phyloP scores from a whole-genome alignment of 2,797 vertebrate species.

The Pipistrellus pygmaeus region DNA sequence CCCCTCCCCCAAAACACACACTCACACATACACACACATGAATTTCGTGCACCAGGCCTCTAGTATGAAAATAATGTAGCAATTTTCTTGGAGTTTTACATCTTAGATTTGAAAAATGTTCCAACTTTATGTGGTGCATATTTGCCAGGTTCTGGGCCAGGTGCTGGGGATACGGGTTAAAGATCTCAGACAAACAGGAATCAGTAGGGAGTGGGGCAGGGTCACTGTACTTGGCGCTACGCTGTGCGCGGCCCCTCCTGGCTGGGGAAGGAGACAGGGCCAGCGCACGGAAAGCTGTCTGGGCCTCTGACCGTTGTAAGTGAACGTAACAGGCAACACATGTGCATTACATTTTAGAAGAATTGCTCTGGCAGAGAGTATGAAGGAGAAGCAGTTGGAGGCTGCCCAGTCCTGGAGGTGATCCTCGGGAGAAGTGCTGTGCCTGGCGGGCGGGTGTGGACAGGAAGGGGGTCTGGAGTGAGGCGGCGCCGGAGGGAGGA shows the following conservation, averaged over 20 bases:
- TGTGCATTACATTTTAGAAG: background rate
- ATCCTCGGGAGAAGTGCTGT: background rate
- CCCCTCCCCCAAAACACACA: too few relatives aligned
- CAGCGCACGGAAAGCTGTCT: background rate
- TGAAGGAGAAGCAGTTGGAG: background rate
- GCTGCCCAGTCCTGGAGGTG: too few relatives aligned
- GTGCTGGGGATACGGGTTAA: background rate
- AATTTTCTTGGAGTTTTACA: background rate
- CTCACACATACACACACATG: too few relatives aligned
- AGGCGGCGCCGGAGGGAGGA: background rate
- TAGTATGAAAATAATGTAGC: background rate
- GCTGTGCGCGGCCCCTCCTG: background rate
- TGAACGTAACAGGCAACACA: background rate
- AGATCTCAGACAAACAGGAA: background rate
- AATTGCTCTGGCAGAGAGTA: background rate
- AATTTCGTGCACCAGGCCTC: too few relatives aligned
- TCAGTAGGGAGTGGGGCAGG: background rate
- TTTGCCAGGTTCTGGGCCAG: background rate
- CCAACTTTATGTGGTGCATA: background rate
- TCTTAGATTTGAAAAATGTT: constrained; percentile 10
- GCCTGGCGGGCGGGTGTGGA: background rate
- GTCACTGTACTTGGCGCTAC: too few relatives aligned
- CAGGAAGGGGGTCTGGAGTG: background rate
- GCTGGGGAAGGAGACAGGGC: background rate
- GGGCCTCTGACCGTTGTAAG: background rate